Evolutionary conservation across 2,888 invertebrate genomes (phyloP), one percentile per base, ranked within the genome.

Genomic region (Neuroscelio doddi): DNA sequence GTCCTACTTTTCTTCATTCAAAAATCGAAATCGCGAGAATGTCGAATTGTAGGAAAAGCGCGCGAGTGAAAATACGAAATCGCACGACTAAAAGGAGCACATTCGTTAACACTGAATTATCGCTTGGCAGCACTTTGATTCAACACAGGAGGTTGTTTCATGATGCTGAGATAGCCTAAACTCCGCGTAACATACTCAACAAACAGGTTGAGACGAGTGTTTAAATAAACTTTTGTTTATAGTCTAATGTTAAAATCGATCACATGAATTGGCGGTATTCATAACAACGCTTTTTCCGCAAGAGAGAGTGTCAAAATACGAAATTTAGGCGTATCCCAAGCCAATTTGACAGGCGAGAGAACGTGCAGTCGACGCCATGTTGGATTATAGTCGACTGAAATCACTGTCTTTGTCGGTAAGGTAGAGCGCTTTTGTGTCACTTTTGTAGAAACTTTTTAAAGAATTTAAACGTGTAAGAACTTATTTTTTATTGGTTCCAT

Each of bases 301-400:
- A 2, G 30, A 10, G 2, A 9, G 3, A 9, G 30, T 9, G 30
- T 9, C 3, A 10, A 10, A 10, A 44, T 30, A 26, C 21, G 49
- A 69, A 58, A 70, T 72, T 75, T 76, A 77, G 79, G 79, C 77
- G 76, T 77, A 75, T 75, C 78, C 80, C 76, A 76, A 73, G 69
- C 71, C 65, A 64, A 67, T 73, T 75, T 79, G 78, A 79, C 79
- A 80, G 77, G 55, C 53, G 34, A 56, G 53, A 68, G 64, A 75
- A 74, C 72, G 75, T 74, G 68, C 72, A 71, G 75, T 68, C 49
- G 73, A 71, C 76, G 79, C 79, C 79, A 80, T 80, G 64, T 80
- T 79, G 70, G 56, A 74, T 59, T 50, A 5, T 21, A 21, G 21
- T 3, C 21, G 21, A 21, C 21, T 3, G 21, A 21, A 21, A 21